Conservation (phyloP, 2,797 vertebrate species). For the Paguma larvata region DNA sequence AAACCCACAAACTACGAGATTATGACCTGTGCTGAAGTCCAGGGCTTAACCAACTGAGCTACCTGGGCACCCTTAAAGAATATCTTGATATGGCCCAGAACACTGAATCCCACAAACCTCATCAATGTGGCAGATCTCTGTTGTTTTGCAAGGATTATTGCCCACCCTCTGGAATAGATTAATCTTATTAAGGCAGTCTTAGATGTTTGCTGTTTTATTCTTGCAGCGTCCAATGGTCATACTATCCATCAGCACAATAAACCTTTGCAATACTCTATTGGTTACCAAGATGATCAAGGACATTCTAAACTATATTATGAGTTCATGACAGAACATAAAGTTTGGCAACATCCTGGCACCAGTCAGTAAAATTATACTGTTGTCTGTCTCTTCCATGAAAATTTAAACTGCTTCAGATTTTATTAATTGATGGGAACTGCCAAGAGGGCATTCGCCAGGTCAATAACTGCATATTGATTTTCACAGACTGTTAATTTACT, state of each 20-base stretch:
- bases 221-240: neutral
- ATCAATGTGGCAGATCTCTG: neutral
- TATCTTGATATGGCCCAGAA: neutral
- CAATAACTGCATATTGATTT: neutral
- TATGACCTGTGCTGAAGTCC: too few relatives aligned
- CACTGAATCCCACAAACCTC: neutral
- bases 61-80: neutral
- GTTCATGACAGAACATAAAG: neutral
- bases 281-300: neutral
- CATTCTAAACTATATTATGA: neutral
- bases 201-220: neutral
- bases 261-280: neutral
- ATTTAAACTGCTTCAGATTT: neutral
- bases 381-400: neutral
- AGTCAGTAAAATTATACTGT: neutral
- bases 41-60: too few relatives aligned
- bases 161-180: neutral
- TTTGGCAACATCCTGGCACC: neutral
- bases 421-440: neutral
- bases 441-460: neutral
- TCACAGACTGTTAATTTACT: neutral
- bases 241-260: neutral
- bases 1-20: too few relatives aligned
- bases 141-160: neutral
- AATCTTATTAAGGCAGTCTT: neutral